Evolutionary conservation across 2,797 vertebrate genomes (phyloP).

Genomic region (Argentina silus): DNA sequence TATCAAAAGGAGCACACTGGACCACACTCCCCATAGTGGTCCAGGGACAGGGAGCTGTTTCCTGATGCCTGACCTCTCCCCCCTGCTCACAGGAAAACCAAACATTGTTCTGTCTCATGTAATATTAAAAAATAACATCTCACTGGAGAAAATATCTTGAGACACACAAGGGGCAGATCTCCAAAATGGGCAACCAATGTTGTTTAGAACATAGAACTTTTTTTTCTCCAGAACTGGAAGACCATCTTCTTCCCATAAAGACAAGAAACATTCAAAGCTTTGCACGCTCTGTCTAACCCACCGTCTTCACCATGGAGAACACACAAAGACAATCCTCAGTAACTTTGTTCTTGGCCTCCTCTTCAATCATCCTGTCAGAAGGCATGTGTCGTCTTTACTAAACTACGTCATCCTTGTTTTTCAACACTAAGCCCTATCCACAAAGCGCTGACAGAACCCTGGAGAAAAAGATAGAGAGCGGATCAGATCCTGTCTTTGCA

Average conservation of each 20-base stretch:
- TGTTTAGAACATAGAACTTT: constrained; percentile 10
- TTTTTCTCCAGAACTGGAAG: not conserved
- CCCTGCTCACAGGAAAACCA: not conserved
- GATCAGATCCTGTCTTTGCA: not conserved
- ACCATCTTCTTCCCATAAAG: not conserved
- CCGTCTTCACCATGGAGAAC: constrained; percentile 4
- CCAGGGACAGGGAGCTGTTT: not conserved
- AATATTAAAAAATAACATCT: not conserved
- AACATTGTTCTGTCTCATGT: constrained; percentile 11
- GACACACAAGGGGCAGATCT: no score
- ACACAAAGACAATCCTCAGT: not conserved
- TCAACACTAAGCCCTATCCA: not conserved
- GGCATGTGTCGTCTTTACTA: constrained; percentile 10
- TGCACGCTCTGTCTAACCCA: not conserved
- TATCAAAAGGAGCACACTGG: constrained; percentile 13
- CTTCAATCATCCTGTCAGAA: constrained; percentile 19
- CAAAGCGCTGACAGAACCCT: constrained; percentile 7
- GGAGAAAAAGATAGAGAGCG: not conserved
- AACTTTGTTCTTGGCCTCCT: constrained; percentile 20
- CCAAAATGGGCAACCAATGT: not conserved
- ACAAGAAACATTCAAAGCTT: not conserved
- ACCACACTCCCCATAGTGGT: constrained; percentile 1
- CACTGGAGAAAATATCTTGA: not conserved
- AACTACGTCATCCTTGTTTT: constrained; percentile 18
- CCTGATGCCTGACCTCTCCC: not conserved